These are phyloP conservation scores for Diaperis boleti DNA, from an alignment of 2,888 invertebrate genomes.

Conservation along the genomic window DNA sequence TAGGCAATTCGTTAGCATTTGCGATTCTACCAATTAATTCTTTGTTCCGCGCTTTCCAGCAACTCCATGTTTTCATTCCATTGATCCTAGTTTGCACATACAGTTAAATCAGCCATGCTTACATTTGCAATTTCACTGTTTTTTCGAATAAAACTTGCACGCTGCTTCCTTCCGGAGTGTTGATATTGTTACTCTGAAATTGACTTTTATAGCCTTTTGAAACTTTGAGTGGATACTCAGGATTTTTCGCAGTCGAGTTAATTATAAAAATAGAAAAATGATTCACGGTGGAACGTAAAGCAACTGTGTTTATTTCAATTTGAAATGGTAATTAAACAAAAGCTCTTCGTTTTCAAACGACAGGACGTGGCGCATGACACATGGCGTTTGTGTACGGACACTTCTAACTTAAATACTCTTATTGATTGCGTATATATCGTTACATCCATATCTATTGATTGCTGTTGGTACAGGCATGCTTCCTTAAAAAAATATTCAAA, in stretches of 20 bases:
- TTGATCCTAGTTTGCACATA: conserved; percentile 41
- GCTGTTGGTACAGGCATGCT: no score
- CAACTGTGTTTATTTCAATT: no score
- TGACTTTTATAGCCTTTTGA: no score
- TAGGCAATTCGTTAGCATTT: conserved; percentile 51
- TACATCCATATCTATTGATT: no score
- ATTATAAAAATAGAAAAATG: neutral
- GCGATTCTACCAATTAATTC: conserved; percentile 50
- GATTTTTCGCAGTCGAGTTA: neutral
- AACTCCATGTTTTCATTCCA: conserved; percentile 37
- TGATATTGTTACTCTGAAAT: neutral
- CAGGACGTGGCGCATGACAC: no score
- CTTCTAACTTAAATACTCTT: no score
- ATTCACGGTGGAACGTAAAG: neutral
- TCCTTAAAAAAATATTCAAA: no score
- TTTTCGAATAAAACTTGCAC: conserved; percentile 6
- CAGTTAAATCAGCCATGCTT: conserved; percentile 37
- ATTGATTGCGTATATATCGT: no score
- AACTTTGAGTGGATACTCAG: no score
- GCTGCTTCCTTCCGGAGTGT: neutral
- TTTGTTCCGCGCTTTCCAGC: conserved; percentile 44
- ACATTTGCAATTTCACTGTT: conserved; percentile 38
- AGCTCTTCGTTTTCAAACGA: no score
- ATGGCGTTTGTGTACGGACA: no score
- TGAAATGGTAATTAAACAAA: no score